These are phyloP conservation scores for Philereme transversata DNA, from an alignment of 2,888 invertebrate genomes.

Conservation along the genomic window DNA sequence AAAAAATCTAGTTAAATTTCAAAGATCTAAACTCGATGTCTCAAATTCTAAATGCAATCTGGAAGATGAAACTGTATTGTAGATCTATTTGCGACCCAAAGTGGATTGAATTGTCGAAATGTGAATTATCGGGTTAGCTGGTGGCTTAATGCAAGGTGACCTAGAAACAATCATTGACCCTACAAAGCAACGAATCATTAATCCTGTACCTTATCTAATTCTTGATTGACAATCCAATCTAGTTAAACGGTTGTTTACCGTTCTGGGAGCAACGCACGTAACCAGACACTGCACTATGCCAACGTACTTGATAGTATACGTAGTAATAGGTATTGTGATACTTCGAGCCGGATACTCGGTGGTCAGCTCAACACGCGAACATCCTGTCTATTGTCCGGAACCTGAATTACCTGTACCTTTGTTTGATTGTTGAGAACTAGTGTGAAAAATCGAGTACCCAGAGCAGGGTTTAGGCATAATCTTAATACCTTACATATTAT, in stretches of 20 bases:
- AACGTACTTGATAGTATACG: neutral
- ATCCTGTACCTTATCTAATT: neutral
- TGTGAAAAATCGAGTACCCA: neutral
- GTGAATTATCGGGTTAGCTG: no score
- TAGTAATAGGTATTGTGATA: conserved; percentile 15
- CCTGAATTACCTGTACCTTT: conserved; percentile 40
- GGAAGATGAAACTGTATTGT: no score
- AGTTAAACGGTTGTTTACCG: conserved; percentile 37
- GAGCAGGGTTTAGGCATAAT: no score
- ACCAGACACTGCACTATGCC: conserved; percentile 37
- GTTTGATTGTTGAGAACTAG: conserved; percentile 3
- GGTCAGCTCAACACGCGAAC: conserved; percentile 44
- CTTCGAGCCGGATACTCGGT: conserved; percentile 53
- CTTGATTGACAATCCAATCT: conserved; percentile 30
- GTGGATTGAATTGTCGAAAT: no score
- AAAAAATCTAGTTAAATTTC: no score
- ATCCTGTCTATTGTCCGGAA: conserved; percentile 53
- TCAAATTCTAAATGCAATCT: no score
- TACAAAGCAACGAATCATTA: no score
- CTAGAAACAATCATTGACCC: no score
- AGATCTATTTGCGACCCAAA: no score
- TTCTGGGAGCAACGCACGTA: conserved; percentile 39
- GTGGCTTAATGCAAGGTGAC: no score
- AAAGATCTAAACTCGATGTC: no score
- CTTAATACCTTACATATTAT: no score